Base-by-base conservation (phyloP, 2,888 invertebrate species). In the Lithophane leautieri region DNA sequence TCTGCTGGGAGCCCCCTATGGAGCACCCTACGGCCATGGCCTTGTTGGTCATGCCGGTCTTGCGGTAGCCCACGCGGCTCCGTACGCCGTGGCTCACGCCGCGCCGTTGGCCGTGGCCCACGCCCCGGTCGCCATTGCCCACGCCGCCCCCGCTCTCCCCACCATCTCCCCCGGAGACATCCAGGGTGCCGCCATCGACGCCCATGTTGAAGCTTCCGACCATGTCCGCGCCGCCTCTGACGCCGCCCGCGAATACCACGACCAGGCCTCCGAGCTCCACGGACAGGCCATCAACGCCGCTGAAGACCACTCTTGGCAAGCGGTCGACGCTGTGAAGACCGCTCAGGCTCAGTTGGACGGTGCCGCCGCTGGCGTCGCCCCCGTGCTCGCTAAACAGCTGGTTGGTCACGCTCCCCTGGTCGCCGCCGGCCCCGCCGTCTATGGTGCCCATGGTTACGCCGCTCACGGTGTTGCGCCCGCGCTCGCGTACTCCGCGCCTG, bases 201-300 rank as follows among this genome's bases (percentile, higher is more conserved):
- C 96, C 25, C 96, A 95, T 82, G 96, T 95, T 34, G 95, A 94
- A 6, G 96, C 95, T 60, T 88, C 92, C 86, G 96, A 96, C 94
- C 96, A 96, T 87, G 95, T 91, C 88, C 96, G 96, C 88, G 96
- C 96, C 80, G 90, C 96, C 68, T 93, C 93, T 70, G 96, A 96
- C 84, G 94, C 96, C 78, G 91, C 90, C 91, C 95, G 95, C 77
- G 96, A 95, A 90, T 89, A 89, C 81, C 95, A 96, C 90, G 96
- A 96, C 94, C 96, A 96, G 88, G 95, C 95, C 82, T 88, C 95
- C 83, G 96, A 96, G 82, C 87, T 94, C 89, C 95, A 95, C 70
- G 96, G 95, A 74, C 95, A 92, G 85, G 96, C 95, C 82, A 89
- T 95, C 90, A 96, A 96, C 93, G 95, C 96, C 86, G 96, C 96